Evolutionary conservation across 2,888 invertebrate species (phyloP).

Genomic region (Parthenolecanium corni): DNA sequence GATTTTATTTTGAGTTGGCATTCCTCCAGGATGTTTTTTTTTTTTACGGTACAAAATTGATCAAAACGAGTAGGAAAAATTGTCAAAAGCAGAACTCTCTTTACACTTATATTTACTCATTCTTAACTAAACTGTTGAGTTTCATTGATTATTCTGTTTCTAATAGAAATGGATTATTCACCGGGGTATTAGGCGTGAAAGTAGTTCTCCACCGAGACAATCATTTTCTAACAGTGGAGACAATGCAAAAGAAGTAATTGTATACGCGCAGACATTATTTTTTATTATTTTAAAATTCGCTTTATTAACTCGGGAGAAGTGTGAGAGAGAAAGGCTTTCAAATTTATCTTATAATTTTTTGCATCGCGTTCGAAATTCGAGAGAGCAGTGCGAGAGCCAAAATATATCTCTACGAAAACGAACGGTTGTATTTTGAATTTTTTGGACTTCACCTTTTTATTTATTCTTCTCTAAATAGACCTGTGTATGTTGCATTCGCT

Average conservation of each 20-base stretch:
- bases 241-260: conserved; percentile 24
- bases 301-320: not conserved
- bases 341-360: not conserved
- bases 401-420: too few relatives aligned
- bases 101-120: too few relatives aligned
- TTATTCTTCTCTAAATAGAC: too few relatives aligned
- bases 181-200: conserved; percentile 64
- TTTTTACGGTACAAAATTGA: not conserved
- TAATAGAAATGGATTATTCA: conserved; percentile 57
- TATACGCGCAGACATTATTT: not conserved
- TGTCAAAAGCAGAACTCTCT: not conserved
- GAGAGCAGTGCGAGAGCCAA: not conserved
- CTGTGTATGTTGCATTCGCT: too few relatives aligned
- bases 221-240: conserved; percentile 23
- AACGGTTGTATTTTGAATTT: too few relatives aligned
- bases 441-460: too few relatives aligned
- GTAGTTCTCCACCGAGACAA: conserved; percentile 44
- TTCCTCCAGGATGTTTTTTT: not conserved
- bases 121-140: not conserved
- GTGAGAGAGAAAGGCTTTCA: too few relatives aligned
- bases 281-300: conserved; percentile 2
- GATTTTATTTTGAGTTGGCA: too few relatives aligned
- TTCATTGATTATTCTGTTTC: conserved; percentile 7
- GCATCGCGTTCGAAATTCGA: not conserved
- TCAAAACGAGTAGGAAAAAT: not conserved